Conservation (phyloP, 2,888 invertebrate genomes). For the Stratiomys singularior region DNA sequence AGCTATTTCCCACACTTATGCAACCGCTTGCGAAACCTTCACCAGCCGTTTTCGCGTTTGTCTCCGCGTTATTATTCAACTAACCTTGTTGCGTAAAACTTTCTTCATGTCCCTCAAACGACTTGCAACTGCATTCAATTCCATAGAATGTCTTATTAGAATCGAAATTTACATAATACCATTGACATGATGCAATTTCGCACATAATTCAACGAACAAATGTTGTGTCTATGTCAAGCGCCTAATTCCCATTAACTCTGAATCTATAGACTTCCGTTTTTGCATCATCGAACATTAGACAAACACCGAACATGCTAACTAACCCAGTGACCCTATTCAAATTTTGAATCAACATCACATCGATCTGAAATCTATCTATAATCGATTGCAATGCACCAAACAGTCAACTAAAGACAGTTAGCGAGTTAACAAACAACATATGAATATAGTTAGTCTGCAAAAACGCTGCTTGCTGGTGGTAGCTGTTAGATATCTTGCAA, state of each 20-base stretch:
- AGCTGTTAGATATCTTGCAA: neutral
- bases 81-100: too few species aligned
- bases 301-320: constrained; percentile 12
- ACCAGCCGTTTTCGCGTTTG: too few species aligned
- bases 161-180: constrained; percentile 8
- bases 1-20: too few species aligned
- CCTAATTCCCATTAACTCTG: constrained; percentile 20
- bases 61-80: too few species aligned
- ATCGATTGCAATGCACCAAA: neutral
- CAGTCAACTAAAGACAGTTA: neutral
- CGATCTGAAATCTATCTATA: neutral
- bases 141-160: neutral
- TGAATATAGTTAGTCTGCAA: too few species aligned
- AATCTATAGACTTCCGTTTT: constrained; percentile 31
- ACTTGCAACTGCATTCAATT: neutral
- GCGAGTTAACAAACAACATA: too few species aligned
- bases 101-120: too few species aligned
- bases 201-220: neutral
- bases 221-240: constrained; percentile 24
- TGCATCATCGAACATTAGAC: constrained; percentile 22
- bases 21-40: too few species aligned
- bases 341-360: constrained; percentile 40
- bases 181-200: neutral
- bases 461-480: too few species aligned
- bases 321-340: constrained; percentile 43